Conservation (phyloP, 2,888 invertebrate species). For the Thalpophila matura region DNA sequence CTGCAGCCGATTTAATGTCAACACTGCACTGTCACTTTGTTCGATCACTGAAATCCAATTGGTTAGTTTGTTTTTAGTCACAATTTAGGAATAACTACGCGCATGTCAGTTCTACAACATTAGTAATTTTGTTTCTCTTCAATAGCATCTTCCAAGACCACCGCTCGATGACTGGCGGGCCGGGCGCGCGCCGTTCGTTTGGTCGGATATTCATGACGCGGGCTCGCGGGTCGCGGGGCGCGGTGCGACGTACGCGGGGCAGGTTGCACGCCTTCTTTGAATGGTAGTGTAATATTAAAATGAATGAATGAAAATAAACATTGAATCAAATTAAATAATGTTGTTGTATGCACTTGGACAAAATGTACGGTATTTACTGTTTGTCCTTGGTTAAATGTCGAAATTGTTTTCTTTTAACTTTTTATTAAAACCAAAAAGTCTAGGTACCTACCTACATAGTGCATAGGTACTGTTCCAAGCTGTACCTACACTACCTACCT, state of each 20-base stretch:
- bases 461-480: too few species aligned
- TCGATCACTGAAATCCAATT: conserved; percentile 86
- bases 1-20: conserved; percentile 66
- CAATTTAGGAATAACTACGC: conserved; percentile 81
- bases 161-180: conserved; percentile 88
- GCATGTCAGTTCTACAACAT: conserved; percentile 82
- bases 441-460: too few species aligned
- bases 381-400: too few species aligned
- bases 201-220: conserved; percentile 70
- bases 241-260: conserved; percentile 63
- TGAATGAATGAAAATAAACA: conserved; percentile 75
- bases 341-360: too few species aligned
- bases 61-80: conserved; percentile 85
- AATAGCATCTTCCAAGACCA: conserved; percentile 72
- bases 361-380: too few species aligned
- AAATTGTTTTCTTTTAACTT: too few species aligned
- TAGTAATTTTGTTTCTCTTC: conserved; percentile 59
- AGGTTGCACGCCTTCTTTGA: conserved; percentile 60
- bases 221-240: conserved; percentile 47
- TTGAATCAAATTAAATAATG: conserved; percentile 28
- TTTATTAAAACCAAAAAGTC: too few species aligned
- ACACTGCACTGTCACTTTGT: conserved; percentile 82
- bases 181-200: conserved; percentile 72
- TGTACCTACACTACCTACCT: too few species aligned
- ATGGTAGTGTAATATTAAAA: conserved; percentile 69